Base-by-base conservation (phyloP, 2,797 vertebrate genomes). In the Oryzias dopingdopingensis region DNA sequence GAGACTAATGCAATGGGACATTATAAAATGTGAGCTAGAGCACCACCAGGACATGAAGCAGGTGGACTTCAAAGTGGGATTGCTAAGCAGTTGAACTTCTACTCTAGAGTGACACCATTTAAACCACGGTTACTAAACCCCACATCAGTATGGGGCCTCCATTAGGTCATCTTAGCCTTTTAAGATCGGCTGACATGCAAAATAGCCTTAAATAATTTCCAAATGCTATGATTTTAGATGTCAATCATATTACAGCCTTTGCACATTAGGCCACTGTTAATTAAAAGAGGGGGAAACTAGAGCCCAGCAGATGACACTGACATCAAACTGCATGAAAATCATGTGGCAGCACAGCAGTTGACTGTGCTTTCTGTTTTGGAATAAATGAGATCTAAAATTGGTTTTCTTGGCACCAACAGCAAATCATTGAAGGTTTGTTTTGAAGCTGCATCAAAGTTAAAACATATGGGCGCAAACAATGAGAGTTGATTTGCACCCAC, bases 1-100 rank as follows among this genome's bases (percentile, higher is more conserved):
- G 89, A 89, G 82, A 74, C 83, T 86, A 86, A 89, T 85, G 80
- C 73, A 75, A 83, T 67, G 77, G 79, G 89, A 88, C 83, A 65
- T 81, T 83, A 80, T 88, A 88, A 37, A 90, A 88, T 89, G 84
- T 70, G 77, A 81, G 82, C 80, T 84, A 83, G 88, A 83, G 80
- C 81, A 74, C 76, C 51, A 44, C 79, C 83, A 81, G 82, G 75
- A 83, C 72, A 63, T 57, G 56, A 79, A 74, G 75, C 77, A 81
- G 67, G 70, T 71, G 68, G 69, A 72, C 78, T 89, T 87, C 80
- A 82, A 85, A 82, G 79, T 47, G 42, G 20, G 60, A 56, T 32
- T 18, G 53, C 53, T 75, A 74, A 82, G 75, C 63, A 32, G 62
- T 67, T 51, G 61, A 65, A 67, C 51, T 65, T 74, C 67, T 88